A percentile compares a stretch with the other conserved stretches of the same genome.
These are phyloP conservation scores for Hipposideros larvatus DNA, from an alignment of 2,797 vertebrate species.

Conservation along the genomic window DNA sequence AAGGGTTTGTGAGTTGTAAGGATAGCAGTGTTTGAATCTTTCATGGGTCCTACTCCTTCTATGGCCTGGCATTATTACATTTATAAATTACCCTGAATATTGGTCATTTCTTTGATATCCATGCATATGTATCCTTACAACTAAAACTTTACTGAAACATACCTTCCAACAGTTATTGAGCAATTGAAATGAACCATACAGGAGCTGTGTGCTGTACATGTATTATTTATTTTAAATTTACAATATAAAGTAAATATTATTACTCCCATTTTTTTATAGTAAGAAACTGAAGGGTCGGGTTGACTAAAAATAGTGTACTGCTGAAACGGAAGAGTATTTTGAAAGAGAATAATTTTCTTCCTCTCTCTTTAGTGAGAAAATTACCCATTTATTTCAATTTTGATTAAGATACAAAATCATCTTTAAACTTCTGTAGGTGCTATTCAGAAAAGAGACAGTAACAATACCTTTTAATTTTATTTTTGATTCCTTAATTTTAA, in stretches of 20 bases:
- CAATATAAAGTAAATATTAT: not conserved
- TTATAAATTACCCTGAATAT: not conserved
- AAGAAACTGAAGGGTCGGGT: not conserved
- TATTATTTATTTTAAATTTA: slow-evolving; percentile 9
- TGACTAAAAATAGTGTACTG: not conserved
- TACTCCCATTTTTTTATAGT: not conserved
- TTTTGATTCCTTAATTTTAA: slow-evolving; percentile 27
- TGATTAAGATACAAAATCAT: not conserved
- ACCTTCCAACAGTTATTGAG: not conserved
- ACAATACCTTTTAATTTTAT: not conserved
- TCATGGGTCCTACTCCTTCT: not conserved
- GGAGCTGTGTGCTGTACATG: not conserved
- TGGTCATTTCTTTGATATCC: not conserved
- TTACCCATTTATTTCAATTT: not conserved
- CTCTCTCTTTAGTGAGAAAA: not conserved
- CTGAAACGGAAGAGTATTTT: not conserved
- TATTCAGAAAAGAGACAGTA: not conserved
- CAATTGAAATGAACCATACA: not conserved
- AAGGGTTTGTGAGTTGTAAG: not conserved
- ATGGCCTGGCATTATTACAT: not conserved
- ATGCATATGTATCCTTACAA: not conserved
- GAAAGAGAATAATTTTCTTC: not conserved
- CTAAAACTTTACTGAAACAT: not conserved
- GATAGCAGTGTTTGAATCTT: not conserved
- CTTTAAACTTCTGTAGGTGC: not conserved